These are phyloP conservation scores for Apomyelois bistriatella DNA, from an alignment of 2,888 invertebrate genomes.

Conservation along the genomic window DNA sequence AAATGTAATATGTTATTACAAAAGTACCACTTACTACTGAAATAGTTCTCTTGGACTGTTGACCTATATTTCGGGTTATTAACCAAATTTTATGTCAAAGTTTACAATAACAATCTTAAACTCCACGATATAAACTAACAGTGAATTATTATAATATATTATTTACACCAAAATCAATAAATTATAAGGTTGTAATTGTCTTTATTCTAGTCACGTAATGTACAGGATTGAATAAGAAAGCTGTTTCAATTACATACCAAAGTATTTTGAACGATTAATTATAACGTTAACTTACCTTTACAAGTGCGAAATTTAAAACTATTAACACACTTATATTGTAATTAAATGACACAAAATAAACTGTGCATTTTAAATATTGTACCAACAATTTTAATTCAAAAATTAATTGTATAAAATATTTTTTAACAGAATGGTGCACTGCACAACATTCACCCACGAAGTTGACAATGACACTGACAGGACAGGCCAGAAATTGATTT, in stretches of 20 bases:
- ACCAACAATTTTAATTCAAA: neutral
- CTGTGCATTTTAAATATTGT: neutral
- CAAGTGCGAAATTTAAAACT: neutral
- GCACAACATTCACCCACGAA: neutral
- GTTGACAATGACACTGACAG: constrained; percentile 9
- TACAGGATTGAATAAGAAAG: constrained; percentile 1
- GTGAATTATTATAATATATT: neutral
- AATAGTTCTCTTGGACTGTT: neutral
- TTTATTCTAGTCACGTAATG: constrained; percentile 3
- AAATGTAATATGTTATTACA: no score
- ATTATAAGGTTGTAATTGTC: neutral
- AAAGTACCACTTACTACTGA: no score
- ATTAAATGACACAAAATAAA: neutral
- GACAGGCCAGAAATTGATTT: no score
- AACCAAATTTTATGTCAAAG: neutral
- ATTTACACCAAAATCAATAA: neutral
- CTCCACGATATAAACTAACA: neutral
- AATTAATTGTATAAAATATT: neutral
- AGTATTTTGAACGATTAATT: neutral
- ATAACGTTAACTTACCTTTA: neutral
- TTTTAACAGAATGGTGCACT: neutral
- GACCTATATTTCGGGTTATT: neutral
- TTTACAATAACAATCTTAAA: neutral
- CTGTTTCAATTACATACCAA: constrained; percentile 3
- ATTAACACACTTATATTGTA: neutral